Evolutionary conservation across 2,888 invertebrate genomes (phyloP).

Genomic region (Habroteleia sp.): DNA sequence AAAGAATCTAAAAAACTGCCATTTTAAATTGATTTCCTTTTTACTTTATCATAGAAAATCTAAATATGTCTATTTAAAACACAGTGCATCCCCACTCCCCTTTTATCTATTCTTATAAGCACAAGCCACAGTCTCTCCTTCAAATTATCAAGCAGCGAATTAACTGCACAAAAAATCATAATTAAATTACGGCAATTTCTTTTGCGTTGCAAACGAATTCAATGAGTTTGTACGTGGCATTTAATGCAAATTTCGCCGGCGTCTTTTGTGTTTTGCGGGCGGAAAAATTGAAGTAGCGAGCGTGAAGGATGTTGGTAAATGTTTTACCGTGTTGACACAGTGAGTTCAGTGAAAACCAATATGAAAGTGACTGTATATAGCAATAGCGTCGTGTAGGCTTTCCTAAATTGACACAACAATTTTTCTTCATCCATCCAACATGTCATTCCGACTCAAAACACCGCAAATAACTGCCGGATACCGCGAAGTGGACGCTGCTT

Average conservation of each 20-base stretch:
- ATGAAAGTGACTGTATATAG: slow-evolving; percentile 26
- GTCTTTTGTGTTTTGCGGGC: slow-evolving; percentile 7
- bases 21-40: too few species aligned
- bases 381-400: slow-evolving; percentile 31
- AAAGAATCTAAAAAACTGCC: too few species aligned
- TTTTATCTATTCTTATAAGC: too few species aligned
- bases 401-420: slow-evolving; percentile 47
- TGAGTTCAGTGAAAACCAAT: slow-evolving; percentile 39
- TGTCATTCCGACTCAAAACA: slow-evolving; percentile 6
- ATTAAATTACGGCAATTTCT: too few species aligned
- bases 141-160: too few species aligned
- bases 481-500: slow-evolving; percentile 23
- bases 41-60: too few species aligned
- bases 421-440: slow-evolving; percentile 31
- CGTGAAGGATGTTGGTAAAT: slow-evolving; percentile 40
- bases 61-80: too few species aligned
- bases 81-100: too few species aligned
- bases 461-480: slow-evolving; percentile 26
- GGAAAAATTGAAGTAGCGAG: slow-evolving; percentile 34
- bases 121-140: too few species aligned
- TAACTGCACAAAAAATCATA: too few species aligned
- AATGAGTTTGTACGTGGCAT: too few species aligned
- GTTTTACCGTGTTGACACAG: slow-evolving; percentile 32
- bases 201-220: too few species aligned
- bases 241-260: slow-evolving; percentile 12